A percentile compares a stretch with the other conserved stretches of the same genome.
These are phyloP conservation scores for Varecia variegata DNA, from an alignment of 2,797 vertebrate genomes.

Conservation along the genomic window DNA sequence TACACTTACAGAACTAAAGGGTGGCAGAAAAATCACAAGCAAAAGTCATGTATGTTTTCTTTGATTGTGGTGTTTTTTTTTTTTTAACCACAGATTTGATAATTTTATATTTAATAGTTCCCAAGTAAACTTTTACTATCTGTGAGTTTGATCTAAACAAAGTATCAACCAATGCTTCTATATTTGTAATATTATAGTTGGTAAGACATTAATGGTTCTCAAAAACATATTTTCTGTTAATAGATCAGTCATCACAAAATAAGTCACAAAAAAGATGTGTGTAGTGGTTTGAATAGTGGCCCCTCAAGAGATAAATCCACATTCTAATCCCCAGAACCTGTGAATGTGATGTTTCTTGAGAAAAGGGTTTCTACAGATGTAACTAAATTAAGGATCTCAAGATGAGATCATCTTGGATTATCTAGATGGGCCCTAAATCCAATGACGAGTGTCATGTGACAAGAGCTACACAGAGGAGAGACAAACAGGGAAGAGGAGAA, in stretches of 20 bases:
- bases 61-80: neutral
- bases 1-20: neutral
- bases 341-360: neutral
- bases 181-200: neutral
- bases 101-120: neutral
- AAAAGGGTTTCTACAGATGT: neutral
- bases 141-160: neutral
- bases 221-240: neutral
- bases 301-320: neutral
- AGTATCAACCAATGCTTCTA: neutral
- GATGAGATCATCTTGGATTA: neutral
- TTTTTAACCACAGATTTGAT: neutral
- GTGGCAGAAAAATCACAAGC: neutral
- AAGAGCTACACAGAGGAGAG: neutral
- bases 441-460: neutral
- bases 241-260: neutral
- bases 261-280: neutral
- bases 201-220: neutral
- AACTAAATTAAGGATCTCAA: neutral
- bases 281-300: neutral
- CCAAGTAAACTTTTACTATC: neutral
- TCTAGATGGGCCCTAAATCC: neutral
- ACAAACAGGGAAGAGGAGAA: neutral
- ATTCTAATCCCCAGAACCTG: neutral
- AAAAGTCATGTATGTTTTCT: neutral